Percentiles rank a stretch among this genome's conserved stretches.
These are phyloP conservation scores for Borostomias antarcticus DNA, from an alignment of 2,797 vertebrate genomes.

Conservation along the genomic window DNA sequence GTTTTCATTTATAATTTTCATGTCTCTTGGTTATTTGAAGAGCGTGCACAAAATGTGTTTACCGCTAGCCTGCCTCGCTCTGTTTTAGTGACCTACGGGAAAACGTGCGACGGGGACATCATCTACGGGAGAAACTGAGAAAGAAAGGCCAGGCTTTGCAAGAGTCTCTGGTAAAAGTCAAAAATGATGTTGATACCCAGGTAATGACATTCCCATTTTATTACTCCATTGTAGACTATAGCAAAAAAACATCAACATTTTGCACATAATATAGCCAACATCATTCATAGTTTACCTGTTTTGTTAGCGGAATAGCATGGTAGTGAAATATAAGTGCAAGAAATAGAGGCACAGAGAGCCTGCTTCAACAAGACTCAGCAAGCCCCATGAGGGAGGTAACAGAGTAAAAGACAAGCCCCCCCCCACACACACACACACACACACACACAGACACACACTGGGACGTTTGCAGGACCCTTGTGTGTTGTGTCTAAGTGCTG, in stretches of 20 bases:
- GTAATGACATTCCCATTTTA: slow-evolving; percentile 45
- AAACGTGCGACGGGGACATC: slow-evolving; percentile 29
- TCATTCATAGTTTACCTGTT: background rate
- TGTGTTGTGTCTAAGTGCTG: slow-evolving; percentile 41
- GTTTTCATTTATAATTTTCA: background rate
- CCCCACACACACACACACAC: slow-evolving; percentile 4
- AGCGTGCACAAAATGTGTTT: background rate
- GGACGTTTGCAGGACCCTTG: background rate
- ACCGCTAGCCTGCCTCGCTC: background rate
- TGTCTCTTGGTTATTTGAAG: background rate
- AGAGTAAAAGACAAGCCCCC: background rate
- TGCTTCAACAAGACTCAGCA: slow-evolving; percentile 44
- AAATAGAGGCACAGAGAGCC: background rate
- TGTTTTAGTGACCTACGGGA: background rate
- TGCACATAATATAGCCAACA: background rate
- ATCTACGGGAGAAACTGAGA: slow-evolving; percentile 69
- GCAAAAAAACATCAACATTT: background rate
- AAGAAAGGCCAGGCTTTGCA: slow-evolving; percentile 69
- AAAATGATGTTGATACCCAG: slow-evolving; percentile 69
- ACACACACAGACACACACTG: slow-evolving; percentile 12
- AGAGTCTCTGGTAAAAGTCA: slow-evolving; percentile 60
- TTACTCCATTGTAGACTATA: background rate
- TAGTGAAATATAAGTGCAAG: background rate
- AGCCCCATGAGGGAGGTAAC: slow-evolving; percentile 23
- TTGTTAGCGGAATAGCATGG: background rate